Evolutionary conservation across 2,113 vertebrate genomes (phyloP), one percentile per base, ranked within the genome.

Genomic region (Pyxicephalus adspersus): DNA sequence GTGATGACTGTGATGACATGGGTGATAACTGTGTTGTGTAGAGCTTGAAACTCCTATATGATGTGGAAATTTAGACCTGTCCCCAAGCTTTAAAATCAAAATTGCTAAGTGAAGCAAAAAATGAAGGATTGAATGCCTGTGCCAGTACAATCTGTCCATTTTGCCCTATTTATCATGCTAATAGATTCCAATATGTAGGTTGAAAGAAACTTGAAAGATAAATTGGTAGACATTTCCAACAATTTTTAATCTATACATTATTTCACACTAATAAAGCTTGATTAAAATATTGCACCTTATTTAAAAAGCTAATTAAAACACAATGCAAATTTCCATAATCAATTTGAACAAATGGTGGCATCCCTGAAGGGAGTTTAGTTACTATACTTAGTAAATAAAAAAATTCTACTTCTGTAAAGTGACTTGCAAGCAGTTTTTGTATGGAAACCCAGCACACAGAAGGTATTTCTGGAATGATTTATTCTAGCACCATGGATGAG

Each of bases 281-380:
- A 38, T 16, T 25, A 38, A 23, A 22, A 68, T 16, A 31, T 2
- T 50, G 38, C 18, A 26, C 25, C 18, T 68, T 51, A 68, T 26
- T 68, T 68, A 68, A 68, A 51, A 20, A 67, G 38, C 28, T 20
- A 66, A 67, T 67, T 45, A 67, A 31, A 67, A 67, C 23, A 22
- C 38, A 1, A 51, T 7, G 18, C 6, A 25, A 13, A 25, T 68
- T 25, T 50, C 38, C 5, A 20, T 38, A 34, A 13, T 67, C 45
- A 8, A 50, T 67, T 68, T 22, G 38, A 45, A 45, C 9, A 45
- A 45, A 15, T 13, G 11, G 38, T 45, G 38, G 38, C 11, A 45
- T 2, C 38, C 38, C 38, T 45, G 15, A 45, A 45, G 38, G 38
- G 38, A 68, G n/a, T 50, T 2, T 23, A 23, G 17, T 23, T 31